Base-by-base conservation (phyloP, 2,888 invertebrate species). In the Chymomyza caudatula region DNA sequence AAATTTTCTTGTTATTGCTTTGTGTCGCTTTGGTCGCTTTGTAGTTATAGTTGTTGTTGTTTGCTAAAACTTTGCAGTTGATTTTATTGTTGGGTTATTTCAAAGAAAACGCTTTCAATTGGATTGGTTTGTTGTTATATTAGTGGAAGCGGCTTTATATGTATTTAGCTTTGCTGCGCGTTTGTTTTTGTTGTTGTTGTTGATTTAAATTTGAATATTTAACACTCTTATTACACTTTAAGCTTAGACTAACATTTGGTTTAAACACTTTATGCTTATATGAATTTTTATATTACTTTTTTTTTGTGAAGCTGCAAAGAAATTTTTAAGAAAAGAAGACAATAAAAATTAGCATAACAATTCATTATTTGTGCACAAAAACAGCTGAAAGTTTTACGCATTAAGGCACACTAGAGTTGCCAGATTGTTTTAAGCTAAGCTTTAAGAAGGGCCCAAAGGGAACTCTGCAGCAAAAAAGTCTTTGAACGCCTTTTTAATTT, bases 171-270 rank as follows among this genome's bases (percentile, higher is more conserved):
- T 51, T 20, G 19, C 22, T 52, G 19, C 22, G 22, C 29, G n/a
- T 51, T 47, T 13, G 42, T 54, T 53, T 29, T 55, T 37, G 3
- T 11, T 22, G 29, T 17, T 47, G 19, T 42, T 47, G 59, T 63
- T 23, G 44, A 51, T 64, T 60, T 15, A 1, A 8, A 8, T 51
- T 42, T 42, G 23, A 37, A 67, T 67, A 60, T 60, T 72, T 67
- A 69, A 70, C 73, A 76, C 76, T 74, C 74, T 54, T 63, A 63
- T 69, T 77, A 78, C 79, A 82, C 86, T 86, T 85, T 84, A 70
- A 64, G 70, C 82, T 82, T 82, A 84, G 61, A 75, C 75, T 82
- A 82, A 77, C 75, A 77, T 86, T 86, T 86, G 86, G 82, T 86
- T 82, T 78, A 70, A 82, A 19, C 86, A 82, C 82, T 77, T 71